phyloP scores from a whole-genome alignment of 2,113 vertebrate species.

The Nicator chloris region DNA sequence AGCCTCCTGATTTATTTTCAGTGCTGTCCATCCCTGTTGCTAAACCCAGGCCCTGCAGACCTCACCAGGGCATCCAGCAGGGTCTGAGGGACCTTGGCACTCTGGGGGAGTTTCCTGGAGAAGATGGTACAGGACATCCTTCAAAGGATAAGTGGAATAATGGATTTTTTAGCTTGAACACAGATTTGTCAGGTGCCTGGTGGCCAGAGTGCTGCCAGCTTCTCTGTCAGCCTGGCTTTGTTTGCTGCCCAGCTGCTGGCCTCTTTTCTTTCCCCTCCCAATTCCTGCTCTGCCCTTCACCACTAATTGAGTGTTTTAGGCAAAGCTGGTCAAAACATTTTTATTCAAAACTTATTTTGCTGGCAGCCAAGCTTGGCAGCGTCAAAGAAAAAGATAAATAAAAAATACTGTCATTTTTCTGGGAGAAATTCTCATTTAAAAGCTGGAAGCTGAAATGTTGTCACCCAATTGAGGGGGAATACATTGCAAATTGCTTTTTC shows the following conservation, averaged over 20 bases:
- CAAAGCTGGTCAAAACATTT: constrained; percentile 26
- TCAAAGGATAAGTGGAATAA: not conserved
- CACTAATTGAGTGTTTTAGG: not conserved
- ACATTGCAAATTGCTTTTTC: not conserved
- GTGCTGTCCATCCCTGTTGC: accelerated
- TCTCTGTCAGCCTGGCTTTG: not conserved
- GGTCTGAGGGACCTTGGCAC: not conserved
- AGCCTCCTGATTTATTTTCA: not conserved
- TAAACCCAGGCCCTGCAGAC: not conserved
- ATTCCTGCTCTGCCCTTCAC: not conserved
- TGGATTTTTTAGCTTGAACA: not conserved
- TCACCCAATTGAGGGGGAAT: not conserved
- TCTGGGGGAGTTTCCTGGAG: not conserved
- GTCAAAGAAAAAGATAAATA: not conserved
- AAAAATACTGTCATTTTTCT: constrained; percentile 6
- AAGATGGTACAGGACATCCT: not conserved
- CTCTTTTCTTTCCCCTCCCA: not conserved
- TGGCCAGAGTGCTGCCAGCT: not conserved
- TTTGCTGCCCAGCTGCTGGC: not conserved
- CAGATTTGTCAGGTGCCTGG: not conserved
- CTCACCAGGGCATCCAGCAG: accelerated
- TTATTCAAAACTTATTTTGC: constrained; percentile 24
- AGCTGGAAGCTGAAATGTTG: not conserved
- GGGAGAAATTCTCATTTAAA: not conserved
- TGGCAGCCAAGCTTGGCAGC: not conserved